phyloP scores from a whole-genome alignment of 2,888 invertebrate species.

The Branchipolynoe longqiensis region DNA sequence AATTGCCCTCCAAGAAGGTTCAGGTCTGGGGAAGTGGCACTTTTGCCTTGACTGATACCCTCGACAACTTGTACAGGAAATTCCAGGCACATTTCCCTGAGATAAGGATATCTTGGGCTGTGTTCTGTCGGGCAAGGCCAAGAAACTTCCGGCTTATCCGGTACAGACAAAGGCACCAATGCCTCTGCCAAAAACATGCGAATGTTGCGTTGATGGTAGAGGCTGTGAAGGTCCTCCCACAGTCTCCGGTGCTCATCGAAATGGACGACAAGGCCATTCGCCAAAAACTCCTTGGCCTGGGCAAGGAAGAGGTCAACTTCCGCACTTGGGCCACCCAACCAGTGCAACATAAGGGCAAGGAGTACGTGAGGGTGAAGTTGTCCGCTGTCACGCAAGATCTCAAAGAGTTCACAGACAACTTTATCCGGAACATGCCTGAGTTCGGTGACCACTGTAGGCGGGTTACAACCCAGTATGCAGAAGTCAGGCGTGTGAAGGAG shows the following conservation, averaged over 20 bases:
- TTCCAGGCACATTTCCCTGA: not conserved
- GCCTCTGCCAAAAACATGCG: conserved; percentile 16
- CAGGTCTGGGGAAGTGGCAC: not conserved
- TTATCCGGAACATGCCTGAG: not conserved
- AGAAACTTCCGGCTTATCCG: not conserved
- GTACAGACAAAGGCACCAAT: not conserved
- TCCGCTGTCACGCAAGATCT: not conserved
- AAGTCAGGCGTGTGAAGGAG: not conserved
- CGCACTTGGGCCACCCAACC: no score
- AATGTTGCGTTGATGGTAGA: not conserved
- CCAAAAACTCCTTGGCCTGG: not conserved
- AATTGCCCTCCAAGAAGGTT: not conserved
- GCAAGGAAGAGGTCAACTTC: no score
- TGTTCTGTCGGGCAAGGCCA: not conserved
- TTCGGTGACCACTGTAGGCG: not conserved
- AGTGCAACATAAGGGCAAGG: no score
- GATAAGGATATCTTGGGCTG: not conserved
- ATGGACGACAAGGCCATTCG: no score
- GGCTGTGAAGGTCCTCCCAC: not conserved
- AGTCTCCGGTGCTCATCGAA: not conserved
- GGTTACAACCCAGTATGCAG: not conserved
- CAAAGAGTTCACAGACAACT: not conserved
- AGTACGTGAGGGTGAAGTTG: not conserved
- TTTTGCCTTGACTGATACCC: not conserved
- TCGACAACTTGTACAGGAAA: not conserved